phyloP scores from a whole-genome alignment of 2,888 invertebrate species.

The Gonocerus acuteangulatus region DNA sequence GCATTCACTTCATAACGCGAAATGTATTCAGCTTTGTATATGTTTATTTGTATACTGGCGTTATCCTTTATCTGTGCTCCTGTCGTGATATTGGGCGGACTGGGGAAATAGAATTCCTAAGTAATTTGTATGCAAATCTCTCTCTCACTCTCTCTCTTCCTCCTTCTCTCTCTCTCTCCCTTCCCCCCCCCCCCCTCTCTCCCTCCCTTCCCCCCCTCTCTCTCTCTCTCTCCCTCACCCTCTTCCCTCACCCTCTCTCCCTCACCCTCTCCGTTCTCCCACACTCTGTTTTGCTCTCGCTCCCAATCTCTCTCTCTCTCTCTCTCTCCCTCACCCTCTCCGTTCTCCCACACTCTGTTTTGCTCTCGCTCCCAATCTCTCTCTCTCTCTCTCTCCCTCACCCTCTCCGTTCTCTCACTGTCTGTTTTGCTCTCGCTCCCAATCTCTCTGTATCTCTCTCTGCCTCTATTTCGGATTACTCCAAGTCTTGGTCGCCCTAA shows the following conservation, averaged over 20 bases:
- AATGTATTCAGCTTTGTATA: too few relatives aligned
- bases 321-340: background rate
- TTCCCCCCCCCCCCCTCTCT: background rate
- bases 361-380: background rate
- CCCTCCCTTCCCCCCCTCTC: background rate
- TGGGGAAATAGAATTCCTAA: too few relatives aligned
- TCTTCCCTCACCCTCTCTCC: background rate
- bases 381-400: background rate
- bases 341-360: background rate
- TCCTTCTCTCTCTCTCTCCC: conserved; percentile 1
- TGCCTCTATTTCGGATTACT: background rate
- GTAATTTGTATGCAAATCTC: too few relatives aligned
- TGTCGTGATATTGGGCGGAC: too few relatives aligned
- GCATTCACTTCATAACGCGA: too few relatives aligned
- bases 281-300: background rate
- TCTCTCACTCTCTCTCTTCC: conserved; percentile 1
- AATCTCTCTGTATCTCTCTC: background rate
- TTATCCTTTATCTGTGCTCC: too few relatives aligned
- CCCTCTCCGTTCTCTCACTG: background rate
- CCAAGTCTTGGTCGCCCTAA: too few relatives aligned
- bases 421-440: background rate
- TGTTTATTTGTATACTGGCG: too few relatives aligned
- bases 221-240: background rate
- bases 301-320: background rate
- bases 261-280: background rate